A percentile compares a stretch with the other conserved stretches of the same genome.
Evolutionary conservation across 1,140 invertebrate species (phyloP).

Genomic region (Drosophila pallidifrons): DNA sequence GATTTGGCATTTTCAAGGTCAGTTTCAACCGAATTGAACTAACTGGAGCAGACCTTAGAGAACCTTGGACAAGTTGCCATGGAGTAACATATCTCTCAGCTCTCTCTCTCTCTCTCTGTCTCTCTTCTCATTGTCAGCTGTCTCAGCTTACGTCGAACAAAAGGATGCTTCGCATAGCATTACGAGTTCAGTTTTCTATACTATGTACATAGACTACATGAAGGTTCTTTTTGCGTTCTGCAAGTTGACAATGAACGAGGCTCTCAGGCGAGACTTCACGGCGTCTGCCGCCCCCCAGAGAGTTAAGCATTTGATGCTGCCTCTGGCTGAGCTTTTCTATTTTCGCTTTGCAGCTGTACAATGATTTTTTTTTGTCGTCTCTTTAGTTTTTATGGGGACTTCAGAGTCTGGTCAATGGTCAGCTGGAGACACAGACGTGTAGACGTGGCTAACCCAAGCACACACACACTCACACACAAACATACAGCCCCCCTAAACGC

Average conservation of each 20-base stretch:
- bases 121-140: neutral
- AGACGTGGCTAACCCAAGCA: constrained; percentile 21
- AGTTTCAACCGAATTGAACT: neutral
- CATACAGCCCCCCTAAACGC: neutral
- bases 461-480: neutral
- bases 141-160: constrained; percentile 66
- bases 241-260: constrained; percentile 64
- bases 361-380: too few species aligned
- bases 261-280: constrained; percentile 70
- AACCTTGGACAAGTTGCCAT: constrained; percentile 10
- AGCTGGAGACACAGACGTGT: constrained; percentile 27
- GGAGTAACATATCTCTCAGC: neutral
- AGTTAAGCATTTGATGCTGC: constrained; percentile 20
- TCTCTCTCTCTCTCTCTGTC: too few species aligned
- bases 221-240: neutral
- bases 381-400: constrained; percentile 49
- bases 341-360: constrained; percentile 42
- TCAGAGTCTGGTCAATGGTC: constrained; percentile 73
- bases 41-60: constrained; percentile 30
- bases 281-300: constrained; percentile 37
- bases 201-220: neutral
- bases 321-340: constrained; percentile 46
- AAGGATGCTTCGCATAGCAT: constrained; percentile 56
- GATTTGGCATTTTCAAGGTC: constrained; percentile 43
- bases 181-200: constrained; percentile 6